Percentiles rank a stretch among this genome's conserved stretches.
These are phyloP conservation scores for Leuciscus waleckii DNA, from an alignment of 2,797 vertebrate species.

Conservation along the genomic window DNA sequence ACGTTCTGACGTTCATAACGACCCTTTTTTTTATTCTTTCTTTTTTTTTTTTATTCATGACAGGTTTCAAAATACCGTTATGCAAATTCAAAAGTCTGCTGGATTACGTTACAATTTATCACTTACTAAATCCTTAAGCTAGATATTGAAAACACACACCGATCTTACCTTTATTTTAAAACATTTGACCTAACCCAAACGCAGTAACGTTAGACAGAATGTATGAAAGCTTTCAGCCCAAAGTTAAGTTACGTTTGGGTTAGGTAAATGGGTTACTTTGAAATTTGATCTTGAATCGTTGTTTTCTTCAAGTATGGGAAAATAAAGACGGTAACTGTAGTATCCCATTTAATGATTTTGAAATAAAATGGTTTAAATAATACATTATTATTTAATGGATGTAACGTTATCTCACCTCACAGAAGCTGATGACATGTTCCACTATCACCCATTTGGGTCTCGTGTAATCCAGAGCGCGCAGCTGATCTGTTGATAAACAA, in stretches of 20 bases:
- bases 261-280: background rate
- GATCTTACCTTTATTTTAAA: background rate
- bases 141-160: background rate
- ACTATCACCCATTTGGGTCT: slow-evolving; percentile 77
- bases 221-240: too few species aligned
- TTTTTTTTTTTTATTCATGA: too few species aligned
- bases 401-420: slow-evolving; percentile 76
- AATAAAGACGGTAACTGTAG: background rate
- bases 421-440: slow-evolving; percentile 75
- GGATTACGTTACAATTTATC: background rate
- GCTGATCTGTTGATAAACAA: slow-evolving; percentile 77
- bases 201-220: too few species aligned
- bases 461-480: slow-evolving; percentile 74
- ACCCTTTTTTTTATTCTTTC: background rate
- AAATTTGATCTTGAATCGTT: background rate
- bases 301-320: background rate
- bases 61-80: background rate
- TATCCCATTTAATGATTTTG: background rate
- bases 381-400: background rate
- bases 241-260: background rate
- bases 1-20: background rate
- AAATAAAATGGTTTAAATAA: background rate
- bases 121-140: background rate
- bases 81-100: background rate
- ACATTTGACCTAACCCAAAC: too few species aligned